Evolutionary conservation across 2,797 vertebrate species (phyloP).

Genomic region (Falco columbarius): DNA sequence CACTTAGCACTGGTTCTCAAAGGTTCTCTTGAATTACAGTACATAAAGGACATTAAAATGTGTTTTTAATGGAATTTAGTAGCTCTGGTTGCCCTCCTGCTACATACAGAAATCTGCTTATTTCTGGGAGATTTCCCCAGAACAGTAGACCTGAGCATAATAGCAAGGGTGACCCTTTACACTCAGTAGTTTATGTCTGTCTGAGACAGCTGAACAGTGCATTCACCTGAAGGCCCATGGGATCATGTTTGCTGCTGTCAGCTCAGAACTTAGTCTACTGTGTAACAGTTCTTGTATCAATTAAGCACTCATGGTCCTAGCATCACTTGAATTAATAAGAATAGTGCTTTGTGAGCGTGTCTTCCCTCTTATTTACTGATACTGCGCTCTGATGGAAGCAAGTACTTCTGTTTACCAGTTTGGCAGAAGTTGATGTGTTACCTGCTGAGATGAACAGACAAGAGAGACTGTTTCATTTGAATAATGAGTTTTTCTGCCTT

Average conservation of each 20-base stretch:
- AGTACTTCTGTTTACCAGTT: background rate
- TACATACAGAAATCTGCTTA: background rate
- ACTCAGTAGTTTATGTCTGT: background rate
- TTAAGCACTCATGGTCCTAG: background rate
- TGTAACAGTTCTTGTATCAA: background rate
- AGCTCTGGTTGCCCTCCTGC: background rate
- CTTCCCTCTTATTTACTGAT: background rate
- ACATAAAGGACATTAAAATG: background rate
- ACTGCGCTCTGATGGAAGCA: background rate
- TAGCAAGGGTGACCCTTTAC: background rate
- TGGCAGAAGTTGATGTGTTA: background rate
- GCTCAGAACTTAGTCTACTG: background rate
- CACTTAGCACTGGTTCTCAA: background rate
- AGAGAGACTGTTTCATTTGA: background rate
- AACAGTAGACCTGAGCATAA: background rate
- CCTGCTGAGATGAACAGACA: conserved; percentile 33
- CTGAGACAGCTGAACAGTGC: background rate
- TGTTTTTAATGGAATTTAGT: background rate
- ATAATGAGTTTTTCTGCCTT: conserved; percentile 1
- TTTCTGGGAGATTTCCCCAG: background rate
- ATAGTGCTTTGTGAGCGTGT: background rate
- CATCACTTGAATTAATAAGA: background rate
- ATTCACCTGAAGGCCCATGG: background rate
- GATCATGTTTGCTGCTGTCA: background rate
- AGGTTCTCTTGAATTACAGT: background rate